Percentiles rank a stretch among this genome's conserved stretches.
Evolutionary conservation across 2,888 invertebrate genomes (phyloP).

Genomic region (Sphaeridia pumilis): DNA sequence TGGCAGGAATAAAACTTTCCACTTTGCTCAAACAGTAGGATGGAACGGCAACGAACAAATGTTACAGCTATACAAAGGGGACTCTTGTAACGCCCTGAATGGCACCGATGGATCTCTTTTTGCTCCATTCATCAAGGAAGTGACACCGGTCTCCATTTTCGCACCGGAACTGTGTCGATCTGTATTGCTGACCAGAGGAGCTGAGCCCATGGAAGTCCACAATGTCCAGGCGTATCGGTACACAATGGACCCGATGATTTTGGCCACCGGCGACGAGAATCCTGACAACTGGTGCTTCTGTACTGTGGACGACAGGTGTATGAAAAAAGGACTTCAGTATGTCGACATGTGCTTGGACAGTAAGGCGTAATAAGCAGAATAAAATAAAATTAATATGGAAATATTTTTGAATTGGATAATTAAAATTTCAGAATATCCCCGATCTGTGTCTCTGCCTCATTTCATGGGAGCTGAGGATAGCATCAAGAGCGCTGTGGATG

Average conservation of each 20-base stretch:
- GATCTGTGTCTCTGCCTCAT: conserved; percentile 24
- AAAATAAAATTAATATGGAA: too few relatives aligned
- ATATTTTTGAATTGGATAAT: too few relatives aligned
- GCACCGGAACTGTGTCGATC: conserved; percentile 39
- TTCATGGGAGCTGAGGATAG: conserved; percentile 27
- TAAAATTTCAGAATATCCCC: conserved; percentile 15
- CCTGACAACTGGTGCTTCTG: conserved; percentile 32
- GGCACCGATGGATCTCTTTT: conserved; percentile 36
- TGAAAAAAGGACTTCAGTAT: conserved; percentile 19
- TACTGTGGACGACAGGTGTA: conserved; percentile 17
- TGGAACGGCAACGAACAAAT: conserved; percentile 24
- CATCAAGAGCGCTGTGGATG: conserved; percentile 25
- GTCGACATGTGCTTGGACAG: conserved; percentile 23
- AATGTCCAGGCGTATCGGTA: conserved; percentile 23
- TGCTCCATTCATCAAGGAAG: conserved; percentile 37
- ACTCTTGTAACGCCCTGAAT: conserved; percentile 37
- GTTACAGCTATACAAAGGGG: conserved; percentile 27
- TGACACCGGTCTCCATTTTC: conserved; percentile 37
- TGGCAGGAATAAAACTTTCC: conserved; percentile 24
- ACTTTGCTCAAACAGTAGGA: conserved; percentile 18
- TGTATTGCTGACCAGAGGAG: conserved; percentile 9
- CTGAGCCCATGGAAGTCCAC: conserved; percentile 14
- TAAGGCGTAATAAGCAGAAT: too few relatives aligned
- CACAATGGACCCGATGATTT: conserved; percentile 17
- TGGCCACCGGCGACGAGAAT: conserved; percentile 17